Percentiles rank a stretch among this genome's conserved stretches.
These are phyloP conservation scores for Macaca mulatta DNA, from an alignment of 2,113 vertebrate species.

Conservation along the genomic window DNA sequence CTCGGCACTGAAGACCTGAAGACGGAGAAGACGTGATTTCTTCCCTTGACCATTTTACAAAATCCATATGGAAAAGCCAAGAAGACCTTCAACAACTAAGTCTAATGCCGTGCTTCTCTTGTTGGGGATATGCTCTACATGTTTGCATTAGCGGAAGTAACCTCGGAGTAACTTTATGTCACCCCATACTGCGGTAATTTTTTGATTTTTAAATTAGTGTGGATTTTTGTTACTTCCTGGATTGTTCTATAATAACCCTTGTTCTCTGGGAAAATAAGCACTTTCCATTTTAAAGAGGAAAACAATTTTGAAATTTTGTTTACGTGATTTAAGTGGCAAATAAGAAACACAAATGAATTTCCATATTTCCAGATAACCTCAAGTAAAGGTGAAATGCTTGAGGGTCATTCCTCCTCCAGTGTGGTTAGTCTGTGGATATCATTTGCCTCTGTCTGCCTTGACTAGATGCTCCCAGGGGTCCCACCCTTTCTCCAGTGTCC, in stretches of 20 bases:
- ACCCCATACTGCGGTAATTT: rapidly evolving
- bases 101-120: rapidly evolving
- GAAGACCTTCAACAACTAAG: not conserved
- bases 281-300: not conserved
- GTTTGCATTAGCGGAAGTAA: rapidly evolving
- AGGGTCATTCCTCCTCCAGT: no score
- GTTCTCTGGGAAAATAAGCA: not conserved
- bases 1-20: rapidly evolving
- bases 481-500: not conserved
- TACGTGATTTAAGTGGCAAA: not conserved
- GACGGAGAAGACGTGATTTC: rapidly evolving
- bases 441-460: not conserved
- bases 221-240: not conserved
- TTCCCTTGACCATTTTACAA: no score
- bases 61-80: rapidly evolving
- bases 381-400: not conserved
- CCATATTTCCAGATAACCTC: not conserved
- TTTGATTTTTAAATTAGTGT: not conserved
- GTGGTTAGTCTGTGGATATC: not conserved
- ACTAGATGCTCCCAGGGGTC: not conserved
- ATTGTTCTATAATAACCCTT: not conserved
- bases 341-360: not conserved
- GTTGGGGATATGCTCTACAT: rapidly evolving
- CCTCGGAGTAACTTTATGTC: rapidly evolving
- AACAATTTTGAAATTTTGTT: not conserved